A percentile compares a stretch with the other conserved stretches of the same genome.
Conservation (phyloP, 2,113 vertebrate species). For the Pyxicephalus adspersus region DNA sequence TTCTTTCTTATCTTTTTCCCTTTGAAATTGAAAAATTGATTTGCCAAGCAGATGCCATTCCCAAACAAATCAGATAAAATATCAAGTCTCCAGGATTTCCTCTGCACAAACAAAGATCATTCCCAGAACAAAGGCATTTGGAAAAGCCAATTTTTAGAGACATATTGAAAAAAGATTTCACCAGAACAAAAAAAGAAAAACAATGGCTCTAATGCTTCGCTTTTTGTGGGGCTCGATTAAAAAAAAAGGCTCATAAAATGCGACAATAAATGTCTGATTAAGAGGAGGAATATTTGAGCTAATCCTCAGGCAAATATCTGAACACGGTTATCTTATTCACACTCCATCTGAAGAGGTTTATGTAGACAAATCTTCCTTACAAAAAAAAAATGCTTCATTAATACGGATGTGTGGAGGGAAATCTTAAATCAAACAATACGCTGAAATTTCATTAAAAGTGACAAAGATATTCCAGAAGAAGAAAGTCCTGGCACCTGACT, state of each 20-base stretch:
- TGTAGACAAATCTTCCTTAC: constrained; percentile 60
- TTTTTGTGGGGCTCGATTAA: background rate
- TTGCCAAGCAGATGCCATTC: background rate
- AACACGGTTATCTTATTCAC: constrained; percentile 63
- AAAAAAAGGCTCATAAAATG: constrained; percentile 1
- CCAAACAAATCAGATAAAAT: constrained; percentile 3
- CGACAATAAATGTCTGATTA: constrained; percentile 51
- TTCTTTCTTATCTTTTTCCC: background rate
- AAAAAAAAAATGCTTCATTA: background rate
- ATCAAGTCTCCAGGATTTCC: constrained; percentile 14
- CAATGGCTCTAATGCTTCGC: constrained; percentile 24
- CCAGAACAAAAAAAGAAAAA: background rate
- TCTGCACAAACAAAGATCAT: background rate
- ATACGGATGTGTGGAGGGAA: background rate
- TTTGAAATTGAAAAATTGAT: constrained; percentile 36
- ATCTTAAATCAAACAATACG: background rate
- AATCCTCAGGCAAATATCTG: constrained; percentile 54
- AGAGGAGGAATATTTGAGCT: constrained; percentile 57
- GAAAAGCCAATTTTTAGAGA: background rate
- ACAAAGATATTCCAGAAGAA: too few relatives aligned
- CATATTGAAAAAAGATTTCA: constrained; percentile 23
- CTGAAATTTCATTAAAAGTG: constrained; percentile 1
- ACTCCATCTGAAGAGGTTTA: constrained; percentile 62
- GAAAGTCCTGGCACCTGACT: too few relatives aligned
- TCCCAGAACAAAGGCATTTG: constrained; percentile 2